These are phyloP conservation scores for Olivierus martensii DNA, from an alignment of 1,140 invertebrate genomes.

Conservation along the genomic window DNA sequence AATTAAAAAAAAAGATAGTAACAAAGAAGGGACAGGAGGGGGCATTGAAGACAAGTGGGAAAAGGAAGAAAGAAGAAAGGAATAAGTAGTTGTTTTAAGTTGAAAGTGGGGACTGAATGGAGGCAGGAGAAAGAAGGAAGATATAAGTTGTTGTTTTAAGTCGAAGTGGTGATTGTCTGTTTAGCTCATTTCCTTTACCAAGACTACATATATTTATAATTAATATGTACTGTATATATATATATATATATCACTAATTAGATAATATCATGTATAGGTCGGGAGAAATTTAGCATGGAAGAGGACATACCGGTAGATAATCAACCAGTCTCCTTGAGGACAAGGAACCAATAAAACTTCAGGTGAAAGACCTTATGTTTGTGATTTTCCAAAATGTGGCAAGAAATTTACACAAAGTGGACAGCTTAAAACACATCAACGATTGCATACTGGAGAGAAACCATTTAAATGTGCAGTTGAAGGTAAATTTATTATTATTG, in stretches of 20 bases:
- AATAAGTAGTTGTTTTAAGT: too few species aligned
- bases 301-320: too few species aligned
- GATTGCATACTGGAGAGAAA: constrained; percentile 67
- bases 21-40: not conserved
- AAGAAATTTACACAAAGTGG: constrained; percentile 68
- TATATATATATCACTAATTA: too few species aligned
- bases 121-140: not conserved
- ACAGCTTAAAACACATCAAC: constrained; percentile 66
- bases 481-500: constrained; percentile 34
- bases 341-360: constrained; percentile 16
- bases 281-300: too few species aligned
- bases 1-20: not conserved
- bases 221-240: too few species aligned
- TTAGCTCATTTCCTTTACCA: too few species aligned
- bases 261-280: too few species aligned
- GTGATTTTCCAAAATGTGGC: constrained; percentile 60
- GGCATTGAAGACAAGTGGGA: not conserved
- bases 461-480: constrained; percentile 55
- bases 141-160: too few species aligned
- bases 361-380: constrained; percentile 63
- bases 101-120: not conserved
- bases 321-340: too few species aligned
- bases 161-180: too few species aligned
- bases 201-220: too few species aligned
- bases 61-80: too few species aligned